Conservation (phyloP, 1,140 invertebrate genomes). For the Solen grandis region DNA sequence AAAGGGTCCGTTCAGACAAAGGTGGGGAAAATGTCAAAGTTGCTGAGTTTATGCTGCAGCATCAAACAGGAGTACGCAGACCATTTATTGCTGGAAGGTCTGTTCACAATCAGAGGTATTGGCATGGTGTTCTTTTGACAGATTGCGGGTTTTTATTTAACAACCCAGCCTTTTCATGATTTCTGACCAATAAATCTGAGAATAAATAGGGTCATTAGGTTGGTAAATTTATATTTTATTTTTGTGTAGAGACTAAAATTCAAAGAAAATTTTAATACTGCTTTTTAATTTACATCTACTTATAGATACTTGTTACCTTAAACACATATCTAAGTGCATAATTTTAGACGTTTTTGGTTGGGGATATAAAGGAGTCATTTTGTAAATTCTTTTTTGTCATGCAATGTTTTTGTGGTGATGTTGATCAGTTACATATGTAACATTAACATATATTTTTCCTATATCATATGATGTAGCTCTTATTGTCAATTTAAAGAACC, state of each 20-base stretch:
- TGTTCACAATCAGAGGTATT: constrained; percentile 40
- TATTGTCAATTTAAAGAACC: constrained; percentile 1
- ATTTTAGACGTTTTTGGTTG: constrained; percentile 9
- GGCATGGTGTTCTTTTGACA: not conserved
- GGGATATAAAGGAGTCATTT: too few relatives aligned
- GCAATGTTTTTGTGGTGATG: too few relatives aligned
- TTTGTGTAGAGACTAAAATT: too few relatives aligned
- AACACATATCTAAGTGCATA: not conserved
- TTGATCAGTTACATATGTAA: not conserved
- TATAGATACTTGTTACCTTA: not conserved
- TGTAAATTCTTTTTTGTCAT: too few relatives aligned
- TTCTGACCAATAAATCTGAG: too few relatives aligned
- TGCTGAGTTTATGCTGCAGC: constrained; percentile 54
- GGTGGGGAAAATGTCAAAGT: constrained; percentile 60
- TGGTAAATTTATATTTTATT: too few relatives aligned
- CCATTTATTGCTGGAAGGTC: constrained; percentile 23
- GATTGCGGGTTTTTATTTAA: not conserved
- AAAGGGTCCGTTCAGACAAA: constrained; percentile 57
- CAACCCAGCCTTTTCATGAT: not conserved
- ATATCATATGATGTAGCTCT: not conserved
- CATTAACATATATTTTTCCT: not conserved
- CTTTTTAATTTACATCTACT: not conserved
- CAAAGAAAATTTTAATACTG: too few relatives aligned
- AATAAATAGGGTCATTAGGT: too few relatives aligned
- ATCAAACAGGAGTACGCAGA: not conserved